Conservation (phyloP, 2,888 invertebrate genomes). For the Microctonus hyperodae region DNA sequence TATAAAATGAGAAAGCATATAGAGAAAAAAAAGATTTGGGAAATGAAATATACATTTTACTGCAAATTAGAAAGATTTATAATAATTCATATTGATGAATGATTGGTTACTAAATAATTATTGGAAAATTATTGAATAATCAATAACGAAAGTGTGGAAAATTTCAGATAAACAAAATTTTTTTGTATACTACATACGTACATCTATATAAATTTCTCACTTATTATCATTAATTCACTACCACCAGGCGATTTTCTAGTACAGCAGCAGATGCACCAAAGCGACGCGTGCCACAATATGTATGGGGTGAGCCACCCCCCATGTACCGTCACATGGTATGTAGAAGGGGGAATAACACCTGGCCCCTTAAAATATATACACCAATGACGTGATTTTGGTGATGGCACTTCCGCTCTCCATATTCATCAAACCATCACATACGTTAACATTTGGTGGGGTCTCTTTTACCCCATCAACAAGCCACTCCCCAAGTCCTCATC, state of each 20-base stretch:
- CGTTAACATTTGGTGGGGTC: background rate
- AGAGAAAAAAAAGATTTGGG: too few species aligned
- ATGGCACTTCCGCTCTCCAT: constrained; percentile 37
- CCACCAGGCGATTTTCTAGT: background rate
- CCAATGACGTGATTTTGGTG: constrained; percentile 41
- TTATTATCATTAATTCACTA: too few species aligned
- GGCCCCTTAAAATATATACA: constrained; percentile 33
- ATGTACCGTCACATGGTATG: constrained; percentile 9
- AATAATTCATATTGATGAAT: too few species aligned
- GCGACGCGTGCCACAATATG: background rate
- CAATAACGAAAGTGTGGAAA: too few species aligned
- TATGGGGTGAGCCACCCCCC: constrained; percentile 1
- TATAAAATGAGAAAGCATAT: too few species aligned
- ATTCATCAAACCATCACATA: constrained; percentile 4
- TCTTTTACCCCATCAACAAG: constrained; percentile 1
- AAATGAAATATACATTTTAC: too few species aligned
- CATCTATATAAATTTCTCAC: too few species aligned
- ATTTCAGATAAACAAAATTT: too few species aligned
- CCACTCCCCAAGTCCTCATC: background rate
- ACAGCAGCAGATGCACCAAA: constrained; percentile 50
- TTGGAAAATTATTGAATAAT: too few species aligned
- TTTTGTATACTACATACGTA: too few species aligned
- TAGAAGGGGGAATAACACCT: constrained; percentile 34
- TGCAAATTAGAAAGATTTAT: too few species aligned
- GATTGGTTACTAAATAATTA: too few species aligned